A percentile compares a stretch with the other conserved stretches of the same genome.
Conservation (phyloP, 1,140 invertebrate genomes). For the Heliconius hermathena region DNA sequence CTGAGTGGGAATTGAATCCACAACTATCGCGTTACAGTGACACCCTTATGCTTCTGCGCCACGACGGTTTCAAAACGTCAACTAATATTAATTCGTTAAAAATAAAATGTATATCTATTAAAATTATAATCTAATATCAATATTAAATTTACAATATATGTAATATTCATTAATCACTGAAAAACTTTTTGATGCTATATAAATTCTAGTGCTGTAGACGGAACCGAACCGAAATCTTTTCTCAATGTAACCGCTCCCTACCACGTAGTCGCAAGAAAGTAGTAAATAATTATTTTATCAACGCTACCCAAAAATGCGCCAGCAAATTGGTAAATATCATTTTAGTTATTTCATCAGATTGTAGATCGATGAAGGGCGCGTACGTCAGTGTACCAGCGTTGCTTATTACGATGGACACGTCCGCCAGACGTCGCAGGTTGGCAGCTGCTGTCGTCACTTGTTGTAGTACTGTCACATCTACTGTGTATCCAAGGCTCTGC, state of each 20-base stretch:
- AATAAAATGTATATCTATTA: too few relatives aligned
- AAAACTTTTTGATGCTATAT: too few relatives aligned
- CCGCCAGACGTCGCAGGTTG: slow-evolving; percentile 77
- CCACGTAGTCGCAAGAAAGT: background rate
- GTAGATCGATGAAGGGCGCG: slow-evolving; percentile 79
- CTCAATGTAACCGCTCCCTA: background rate
- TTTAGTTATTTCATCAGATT: slow-evolving; percentile 81
- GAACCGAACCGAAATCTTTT: background rate
- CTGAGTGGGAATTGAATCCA: too few relatives aligned
- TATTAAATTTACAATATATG: too few relatives aligned
- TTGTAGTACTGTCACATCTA: slow-evolving; percentile 84
- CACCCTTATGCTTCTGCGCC: too few relatives aligned
- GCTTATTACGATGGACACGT: slow-evolving; percentile 83
- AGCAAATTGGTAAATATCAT: slow-evolving; percentile 86
- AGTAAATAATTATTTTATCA: background rate
- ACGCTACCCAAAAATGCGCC: slow-evolving; percentile 86
- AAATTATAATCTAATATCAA: too few relatives aligned
- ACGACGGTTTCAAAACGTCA: too few relatives aligned
- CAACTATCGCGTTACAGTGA: too few relatives aligned
- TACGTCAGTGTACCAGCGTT: slow-evolving; percentile 57
- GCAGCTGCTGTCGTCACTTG: slow-evolving; percentile 78
- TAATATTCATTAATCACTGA: too few relatives aligned
- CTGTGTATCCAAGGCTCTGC: slow-evolving; percentile 78
- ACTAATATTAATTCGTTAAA: too few relatives aligned
- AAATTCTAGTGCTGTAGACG: too few relatives aligned